Evolutionary conservation across 2,888 invertebrate genomes (phyloP).

Genomic region (Ophioninae sp.): DNA sequence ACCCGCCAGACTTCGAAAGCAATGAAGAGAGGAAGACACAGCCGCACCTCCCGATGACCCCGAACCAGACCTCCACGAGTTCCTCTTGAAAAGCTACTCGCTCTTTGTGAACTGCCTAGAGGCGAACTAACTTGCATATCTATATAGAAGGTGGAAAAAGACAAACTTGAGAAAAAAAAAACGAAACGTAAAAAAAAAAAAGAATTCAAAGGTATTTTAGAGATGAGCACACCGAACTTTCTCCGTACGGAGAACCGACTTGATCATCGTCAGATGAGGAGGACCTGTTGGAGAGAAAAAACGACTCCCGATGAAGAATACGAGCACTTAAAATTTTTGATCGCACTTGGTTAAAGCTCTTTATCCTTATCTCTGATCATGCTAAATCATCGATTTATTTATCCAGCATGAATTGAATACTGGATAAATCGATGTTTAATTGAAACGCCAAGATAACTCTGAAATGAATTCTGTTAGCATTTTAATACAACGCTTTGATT

Average conservation of each 20-base stretch:
- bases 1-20: slow-evolving; percentile 75
- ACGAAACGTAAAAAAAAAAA: slow-evolving; percentile 35
- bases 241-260: slow-evolving; percentile 58
- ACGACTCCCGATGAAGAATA: slow-evolving; percentile 1
- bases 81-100: slow-evolving; percentile 60
- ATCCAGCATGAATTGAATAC: not conserved
- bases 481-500: not conserved
- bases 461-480: not conserved
- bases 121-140: slow-evolving; percentile 27
- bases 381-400: not conserved
- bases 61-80: slow-evolving; percentile 69
- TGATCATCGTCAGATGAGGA: slow-evolving; percentile 1
- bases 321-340: slow-evolving; percentile 9
- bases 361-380: not conserved
- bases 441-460: not conserved
- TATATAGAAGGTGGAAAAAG: slow-evolving; percentile 27
- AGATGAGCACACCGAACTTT: slow-evolving; percentile 63
- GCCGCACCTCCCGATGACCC: slow-evolving; percentile 79
- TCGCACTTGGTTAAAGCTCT: not conserved
- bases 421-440: not conserved
- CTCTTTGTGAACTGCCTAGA: slow-evolving; percentile 50
- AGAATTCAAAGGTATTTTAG: slow-evolving; percentile 41
- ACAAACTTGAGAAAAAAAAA: slow-evolving; percentile 40
- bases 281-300: slow-evolving; percentile 5
- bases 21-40: slow-evolving; percentile 68